A percentile compares a stretch with the other conserved stretches of the same genome.
Evolutionary conservation across 2,113 vertebrate genomes (phyloP).

Genomic region (Neotragus pygmaeus): DNA sequence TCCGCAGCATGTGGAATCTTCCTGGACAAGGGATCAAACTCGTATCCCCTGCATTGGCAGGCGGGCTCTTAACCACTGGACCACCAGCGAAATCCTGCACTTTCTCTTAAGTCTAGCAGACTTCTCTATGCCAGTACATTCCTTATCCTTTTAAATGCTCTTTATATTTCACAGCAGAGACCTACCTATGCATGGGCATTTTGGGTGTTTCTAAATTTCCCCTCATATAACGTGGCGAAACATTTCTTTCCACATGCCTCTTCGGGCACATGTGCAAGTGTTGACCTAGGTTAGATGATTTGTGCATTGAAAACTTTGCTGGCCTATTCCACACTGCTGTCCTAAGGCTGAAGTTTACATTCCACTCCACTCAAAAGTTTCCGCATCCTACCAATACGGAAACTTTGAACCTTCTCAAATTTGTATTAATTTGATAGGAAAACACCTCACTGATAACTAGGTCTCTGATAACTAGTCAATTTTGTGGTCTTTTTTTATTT

Average conservation of each 20-base stretch:
- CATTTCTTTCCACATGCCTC: not conserved
- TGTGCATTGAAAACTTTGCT: not conserved
- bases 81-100: not conserved
- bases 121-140: not conserved
- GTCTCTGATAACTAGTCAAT: not conserved
- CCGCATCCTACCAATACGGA: fast-evolving
- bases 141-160: not conserved
- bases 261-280: not conserved
- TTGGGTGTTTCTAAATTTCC: not conserved
- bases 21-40: not conserved
- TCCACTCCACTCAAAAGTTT: not conserved
- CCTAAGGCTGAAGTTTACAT: not conserved
- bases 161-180: not conserved
- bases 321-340: not conserved
- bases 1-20: not conserved
- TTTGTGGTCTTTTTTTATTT: not conserved
- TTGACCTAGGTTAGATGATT: not conserved
- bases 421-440: not conserved
- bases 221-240: not conserved
- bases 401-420: not conserved
- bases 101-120: not conserved
- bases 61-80: not conserved
- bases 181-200: not conserved
- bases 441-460: not conserved
- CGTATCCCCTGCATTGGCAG: not conserved